phyloP scores from a whole-genome alignment of 2,113 vertebrate species.

The Alectura lathami region DNA sequence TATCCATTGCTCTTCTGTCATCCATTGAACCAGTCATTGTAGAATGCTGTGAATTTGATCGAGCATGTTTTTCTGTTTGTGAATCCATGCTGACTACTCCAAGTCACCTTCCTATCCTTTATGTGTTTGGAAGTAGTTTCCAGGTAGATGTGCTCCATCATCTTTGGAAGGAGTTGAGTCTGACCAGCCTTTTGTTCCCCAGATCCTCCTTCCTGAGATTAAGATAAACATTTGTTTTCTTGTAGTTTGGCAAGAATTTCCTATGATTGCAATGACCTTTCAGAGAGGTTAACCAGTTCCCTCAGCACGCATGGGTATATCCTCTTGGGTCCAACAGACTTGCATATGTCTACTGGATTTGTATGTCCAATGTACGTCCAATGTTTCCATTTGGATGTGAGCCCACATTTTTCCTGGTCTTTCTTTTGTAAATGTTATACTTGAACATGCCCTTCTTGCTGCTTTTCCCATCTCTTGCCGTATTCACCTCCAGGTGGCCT shows the following conservation, averaged over 20 bases:
- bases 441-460: not conserved
- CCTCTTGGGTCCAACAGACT: not conserved
- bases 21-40: not conserved
- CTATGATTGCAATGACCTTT: not conserved
- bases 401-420: not conserved
- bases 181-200: not conserved
- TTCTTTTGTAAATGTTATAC: not conserved
- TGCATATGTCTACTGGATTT: not conserved
- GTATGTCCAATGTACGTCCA: too few species aligned
- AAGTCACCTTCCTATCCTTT: not conserved
- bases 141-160: not conserved
- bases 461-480: not conserved
- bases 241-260: not conserved
- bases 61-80: not conserved
- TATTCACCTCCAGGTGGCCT: not conserved
- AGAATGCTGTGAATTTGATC: not conserved
- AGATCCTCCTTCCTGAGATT: not conserved
- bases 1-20: not conserved
- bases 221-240: not conserved
- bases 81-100: too few species aligned
- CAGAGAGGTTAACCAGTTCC: not conserved
- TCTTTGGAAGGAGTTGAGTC: not conserved
- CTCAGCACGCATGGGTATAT: not conserved
- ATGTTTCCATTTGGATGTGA: not conserved
- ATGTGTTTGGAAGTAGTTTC: not conserved